A percentile compares a stretch with the other conserved stretches of the same genome.
phyloP scores from a whole-genome alignment of 2,888 invertebrate species.

The Therioaphis trifolii region DNA sequence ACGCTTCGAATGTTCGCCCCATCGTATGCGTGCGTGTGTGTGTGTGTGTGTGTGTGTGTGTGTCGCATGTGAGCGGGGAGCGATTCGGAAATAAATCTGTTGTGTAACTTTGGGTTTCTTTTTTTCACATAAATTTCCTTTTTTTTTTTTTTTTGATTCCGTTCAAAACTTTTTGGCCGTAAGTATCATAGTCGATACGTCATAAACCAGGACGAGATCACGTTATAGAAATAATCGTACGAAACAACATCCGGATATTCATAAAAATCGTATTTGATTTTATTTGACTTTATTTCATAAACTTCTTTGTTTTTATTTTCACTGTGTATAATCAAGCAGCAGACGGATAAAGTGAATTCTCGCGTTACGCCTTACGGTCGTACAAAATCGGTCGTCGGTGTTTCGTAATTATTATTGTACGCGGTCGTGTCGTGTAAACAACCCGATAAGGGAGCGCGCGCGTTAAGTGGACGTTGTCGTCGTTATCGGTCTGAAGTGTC shows the following conservation, averaged over 20 bases:
- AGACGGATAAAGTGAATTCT: slow-evolving; percentile 19
- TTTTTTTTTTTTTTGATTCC: too few relatives aligned
- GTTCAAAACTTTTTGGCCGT: too few relatives aligned
- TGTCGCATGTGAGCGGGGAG: not conserved
- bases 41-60: not conserved
- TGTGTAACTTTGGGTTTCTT: slow-evolving; percentile 11
- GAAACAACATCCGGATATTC: too few relatives aligned
- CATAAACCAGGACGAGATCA: too few relatives aligned
- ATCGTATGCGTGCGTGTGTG: slow-evolving; percentile 1
- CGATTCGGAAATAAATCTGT: slow-evolving; percentile 39
- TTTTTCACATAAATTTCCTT: not conserved
- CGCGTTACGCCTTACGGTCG: not conserved
- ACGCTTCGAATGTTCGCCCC: slow-evolving; percentile 34
- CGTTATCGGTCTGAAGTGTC: not conserved
- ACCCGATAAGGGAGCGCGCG: slow-evolving; percentile 48
- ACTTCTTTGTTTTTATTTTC: too few relatives aligned
- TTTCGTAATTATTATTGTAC: slow-evolving; percentile 12
- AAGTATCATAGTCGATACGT: too few relatives aligned
- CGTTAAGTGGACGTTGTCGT: slow-evolving; percentile 33
- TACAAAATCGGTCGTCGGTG: not conserved
- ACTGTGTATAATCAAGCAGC: not conserved
- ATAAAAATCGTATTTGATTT: too few relatives aligned
- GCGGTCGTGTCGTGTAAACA: slow-evolving; percentile 33
- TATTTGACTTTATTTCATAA: too few relatives aligned
- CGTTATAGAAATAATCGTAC: too few relatives aligned